Evolutionary conservation across 2,888 invertebrate genomes (phyloP), one percentile per base, ranked within the genome.

Genomic region (Mactromeris polynyma): DNA sequence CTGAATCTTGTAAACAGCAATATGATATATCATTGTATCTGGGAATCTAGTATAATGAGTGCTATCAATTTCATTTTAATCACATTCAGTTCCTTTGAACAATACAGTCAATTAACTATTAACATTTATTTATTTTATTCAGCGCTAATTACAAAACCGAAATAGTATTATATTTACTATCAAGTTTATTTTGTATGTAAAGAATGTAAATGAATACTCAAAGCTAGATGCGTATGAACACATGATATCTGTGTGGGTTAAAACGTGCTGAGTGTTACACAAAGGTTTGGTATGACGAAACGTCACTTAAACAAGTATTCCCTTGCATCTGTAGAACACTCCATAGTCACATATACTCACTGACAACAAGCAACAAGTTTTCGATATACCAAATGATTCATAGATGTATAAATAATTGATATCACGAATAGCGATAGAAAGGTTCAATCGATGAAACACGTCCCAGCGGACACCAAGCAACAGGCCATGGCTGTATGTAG

Each of bases 361-460:
- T 64, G 58, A 64, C 58, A 26, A 64, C 58, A 33, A 36, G 17
- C 26, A 36, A 6, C 73, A 73, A 73, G 3, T 17, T 73, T 73
- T 73, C 73, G 33, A 33, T 83, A 69, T 69, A 42, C 69, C 40
- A 51, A 51, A 54, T 78, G 84, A 84, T 78, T 84, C 84, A 84
- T 36, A 78, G 54, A 82, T 40, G 40, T 77, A 81, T 87, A 82
- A 82, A 87, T 87, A 82, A 87, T 87, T 51, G 78, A 87, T 82
- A 38, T 33, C 31, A 21, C 54, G 86, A 78, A 36, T 81, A 73
- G 69, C 40, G 42, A 86, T 33, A 86, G 81, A 81, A 87, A 83
- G 58, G 58, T 58, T 21, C 54, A 42, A 83, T 87, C 86, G 78
- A 87, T 87, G 83, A 1, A 79, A 82, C 77, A 54, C 31, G 77